phyloP scores from a whole-genome alignment of 2,113 vertebrate species.

The Megaptera novaeangliae region DNA sequence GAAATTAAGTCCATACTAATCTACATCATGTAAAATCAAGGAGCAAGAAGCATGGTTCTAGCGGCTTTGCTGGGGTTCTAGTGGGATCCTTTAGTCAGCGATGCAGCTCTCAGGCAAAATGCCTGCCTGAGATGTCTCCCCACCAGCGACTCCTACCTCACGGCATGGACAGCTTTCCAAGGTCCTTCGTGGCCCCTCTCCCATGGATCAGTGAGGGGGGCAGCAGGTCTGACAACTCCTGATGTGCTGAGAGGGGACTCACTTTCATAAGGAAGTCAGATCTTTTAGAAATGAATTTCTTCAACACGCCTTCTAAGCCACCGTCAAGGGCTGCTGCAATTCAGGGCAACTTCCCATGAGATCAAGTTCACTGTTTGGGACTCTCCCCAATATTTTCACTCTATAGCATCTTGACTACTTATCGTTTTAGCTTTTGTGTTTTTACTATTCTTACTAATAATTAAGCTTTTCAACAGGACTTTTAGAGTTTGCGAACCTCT shows the following conservation, averaged over 20 bases:
- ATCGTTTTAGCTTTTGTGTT: neutral
- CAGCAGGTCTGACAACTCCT: fast-evolving
- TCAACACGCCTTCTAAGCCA: neutral
- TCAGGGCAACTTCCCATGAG: too few relatives aligned
- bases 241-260: fast-evolving
- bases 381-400: fast-evolving
- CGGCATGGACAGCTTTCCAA: neutral
- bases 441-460: too few relatives aligned
- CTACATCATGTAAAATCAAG: neutral
- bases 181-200: too few relatives aligned
- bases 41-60: fast-evolving
- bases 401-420: neutral
- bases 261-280: neutral
- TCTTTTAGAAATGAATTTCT: neutral
- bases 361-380: neutral
- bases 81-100: neutral
- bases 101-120: neutral
- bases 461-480: too few relatives aligned
- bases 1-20: neutral
- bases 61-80: neutral
- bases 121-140: neutral
- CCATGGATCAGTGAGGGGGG: fast-evolving
- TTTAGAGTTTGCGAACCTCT: too few relatives aligned
- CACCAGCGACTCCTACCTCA: neutral
- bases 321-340: fast-evolving